Evolutionary conservation across 2,113 vertebrate species (phyloP), one percentile per base, ranked within the genome.

Genomic region (Craseonycteris thonglongyai): DNA sequence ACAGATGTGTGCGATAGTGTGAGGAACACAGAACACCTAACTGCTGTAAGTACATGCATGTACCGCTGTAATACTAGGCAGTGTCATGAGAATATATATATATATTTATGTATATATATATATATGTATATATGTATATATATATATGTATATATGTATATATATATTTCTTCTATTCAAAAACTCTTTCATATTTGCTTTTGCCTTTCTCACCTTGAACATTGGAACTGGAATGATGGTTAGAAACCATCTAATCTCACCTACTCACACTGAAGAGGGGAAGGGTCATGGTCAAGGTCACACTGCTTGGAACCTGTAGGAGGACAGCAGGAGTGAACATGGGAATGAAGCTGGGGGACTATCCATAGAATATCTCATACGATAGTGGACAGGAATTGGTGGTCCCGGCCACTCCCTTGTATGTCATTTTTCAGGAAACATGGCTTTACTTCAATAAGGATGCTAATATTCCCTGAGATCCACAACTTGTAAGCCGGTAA

Each of bases 1-100:
- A 40, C 0, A n/a, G 16, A 22, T 45, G 38, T 0, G 0, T 45
- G n/a, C 28, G 42, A 13, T 40, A 10, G n/a, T 3, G 3, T 10
- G 9, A 49, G 21, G 24, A 24, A n/a, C 9, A 6, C 0, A 6
- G 47, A 11, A 16, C 33, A 3, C 42, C 16, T 58, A 16, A 2
- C 49, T 8, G 12, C 1, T 0, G 16, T 26, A 5, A n/a, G 13
- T 26, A 8, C 26, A n/a, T 26, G 58, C 8, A 8, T 10, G 5
- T 2, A 12, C 1, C 40, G 9, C 24, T 66, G 30, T 16, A 8
- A 8, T n/a, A 15, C 2, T n/a, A 89, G 35, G 26, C 59, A 59
- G 54, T 49, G 24, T 38, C 26, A 3, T 51, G 22, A 54, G 22
- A 42, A 33, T 35, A 13, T 14, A 24, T 45, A 3, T 49, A 3